Conservation (phyloP, 2,797 vertebrate genomes). For the Pelodytes ibericus region DNA sequence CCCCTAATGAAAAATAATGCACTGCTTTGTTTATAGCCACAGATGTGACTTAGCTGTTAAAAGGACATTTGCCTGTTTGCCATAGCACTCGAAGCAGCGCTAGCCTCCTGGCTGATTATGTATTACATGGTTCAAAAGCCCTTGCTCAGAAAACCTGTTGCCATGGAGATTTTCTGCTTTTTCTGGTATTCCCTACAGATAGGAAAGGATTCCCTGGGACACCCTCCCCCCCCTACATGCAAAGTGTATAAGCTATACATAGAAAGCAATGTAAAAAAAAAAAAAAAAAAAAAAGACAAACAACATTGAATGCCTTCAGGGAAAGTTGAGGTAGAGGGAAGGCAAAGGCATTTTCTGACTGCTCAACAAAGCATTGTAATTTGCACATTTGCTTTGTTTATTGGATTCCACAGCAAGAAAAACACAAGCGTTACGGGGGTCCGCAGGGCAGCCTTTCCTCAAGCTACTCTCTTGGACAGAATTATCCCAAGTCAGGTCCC, state of each 20-base stretch:
- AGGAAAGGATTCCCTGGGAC: conserved; percentile 65
- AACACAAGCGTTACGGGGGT: background rate
- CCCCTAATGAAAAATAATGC: conserved; percentile 7
- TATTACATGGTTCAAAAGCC: conserved; percentile 72
- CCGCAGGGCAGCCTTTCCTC: too few relatives aligned
- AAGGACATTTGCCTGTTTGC: conserved; percentile 56
- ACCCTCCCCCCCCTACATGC: conserved; percentile 54
- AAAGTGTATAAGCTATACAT: conserved; percentile 71
- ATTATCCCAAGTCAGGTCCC: too few relatives aligned
- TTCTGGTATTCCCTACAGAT: conserved; percentile 84
- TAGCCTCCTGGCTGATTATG: conserved; percentile 75
- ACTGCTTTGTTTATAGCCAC: conserved; percentile 32
- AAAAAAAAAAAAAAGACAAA: conserved; percentile 59
- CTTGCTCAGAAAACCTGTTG: conserved; percentile 80
- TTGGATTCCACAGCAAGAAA: background rate
- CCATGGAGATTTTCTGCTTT: conserved; percentile 85
- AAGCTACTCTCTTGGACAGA: too few relatives aligned
- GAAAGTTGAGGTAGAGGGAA: conserved; percentile 4
- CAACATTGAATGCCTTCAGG: background rate
- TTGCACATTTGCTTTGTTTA: background rate
- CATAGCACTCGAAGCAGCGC: conserved; percentile 57
- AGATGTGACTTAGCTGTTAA: conserved; percentile 56
- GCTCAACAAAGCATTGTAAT: background rate
- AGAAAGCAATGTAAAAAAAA: conserved; percentile 70
- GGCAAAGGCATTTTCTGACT: conserved; percentile 30